Evolutionary conservation across 2,888 invertebrate species (phyloP).

Genomic region (Epiblema foenella): DNA sequence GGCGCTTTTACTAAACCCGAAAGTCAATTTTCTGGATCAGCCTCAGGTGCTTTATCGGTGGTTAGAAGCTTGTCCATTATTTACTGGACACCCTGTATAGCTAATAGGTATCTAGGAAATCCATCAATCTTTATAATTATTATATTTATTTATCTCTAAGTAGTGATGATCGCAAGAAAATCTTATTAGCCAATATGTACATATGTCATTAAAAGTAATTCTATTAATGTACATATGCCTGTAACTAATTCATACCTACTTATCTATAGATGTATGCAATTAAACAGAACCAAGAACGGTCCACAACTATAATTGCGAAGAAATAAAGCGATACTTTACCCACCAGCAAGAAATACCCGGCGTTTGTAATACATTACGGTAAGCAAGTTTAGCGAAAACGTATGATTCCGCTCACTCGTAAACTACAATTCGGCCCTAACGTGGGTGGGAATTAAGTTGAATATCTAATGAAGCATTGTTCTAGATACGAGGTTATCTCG

Average conservation of each 20-base stretch:
- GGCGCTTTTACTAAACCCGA: no score
- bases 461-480: background rate
- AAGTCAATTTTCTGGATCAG: no score
- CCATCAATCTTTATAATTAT: no score
- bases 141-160: no score
- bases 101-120: no score
- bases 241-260: conserved; percentile 16
- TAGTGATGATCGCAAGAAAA: background rate
- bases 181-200: background rate
- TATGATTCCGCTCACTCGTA: background rate
- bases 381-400: background rate
- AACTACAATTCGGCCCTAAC: background rate
- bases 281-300: conserved; percentile 16
- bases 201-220: conserved; percentile 1
- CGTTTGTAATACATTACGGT: conserved; percentile 31
- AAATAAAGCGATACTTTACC: conserved; percentile 34
- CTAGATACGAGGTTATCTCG: conserved; percentile 1
- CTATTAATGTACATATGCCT: conserved; percentile 14
- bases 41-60: no score
- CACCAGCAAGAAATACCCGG: conserved; percentile 23
- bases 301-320: conserved; percentile 20
- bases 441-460: background rate
- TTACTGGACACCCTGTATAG: no score
- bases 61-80: no score
- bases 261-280: conserved; percentile 26